A percentile compares a stretch with the other conserved stretches of the same genome.
These are phyloP conservation scores for Phortica okadai DNA, from an alignment of 2,888 invertebrate genomes.

Conservation along the genomic window DNA sequence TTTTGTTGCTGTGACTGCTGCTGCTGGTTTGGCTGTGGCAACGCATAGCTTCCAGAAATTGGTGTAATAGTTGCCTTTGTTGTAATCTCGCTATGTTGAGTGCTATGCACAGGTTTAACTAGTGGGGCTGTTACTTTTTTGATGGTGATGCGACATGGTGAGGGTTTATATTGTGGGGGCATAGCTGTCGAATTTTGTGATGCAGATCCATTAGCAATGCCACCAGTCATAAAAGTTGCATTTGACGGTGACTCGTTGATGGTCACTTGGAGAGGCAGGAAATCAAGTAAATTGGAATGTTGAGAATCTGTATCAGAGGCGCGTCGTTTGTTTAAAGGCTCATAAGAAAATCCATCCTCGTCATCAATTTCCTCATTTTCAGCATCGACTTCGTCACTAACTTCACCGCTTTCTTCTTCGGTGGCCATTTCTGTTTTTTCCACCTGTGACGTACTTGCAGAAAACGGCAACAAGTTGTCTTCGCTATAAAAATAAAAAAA, in stretches of 20 bases:
- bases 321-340: slow-evolving; percentile 53
- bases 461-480: slow-evolving; percentile 47
- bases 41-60: slow-evolving; percentile 47
- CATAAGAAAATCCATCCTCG: slow-evolving; percentile 44
- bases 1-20: slow-evolving; percentile 25
- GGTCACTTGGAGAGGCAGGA: slow-evolving; percentile 60
- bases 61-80: slow-evolving; percentile 66
- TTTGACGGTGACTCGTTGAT: slow-evolving; percentile 62
- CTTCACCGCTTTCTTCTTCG: slow-evolving; percentile 34
- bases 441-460: slow-evolving; percentile 1
- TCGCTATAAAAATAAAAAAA: slow-evolving; percentile 33
- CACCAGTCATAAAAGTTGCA: not conserved
- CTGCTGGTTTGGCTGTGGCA: slow-evolving; percentile 42
- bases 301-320: slow-evolving; percentile 63
- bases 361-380: slow-evolving; percentile 37
- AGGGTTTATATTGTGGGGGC: slow-evolving; percentile 34
- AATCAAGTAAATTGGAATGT: slow-evolving; percentile 63
- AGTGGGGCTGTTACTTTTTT: slow-evolving; percentile 60
- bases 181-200: not conserved
- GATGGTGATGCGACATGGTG: slow-evolving; percentile 64
- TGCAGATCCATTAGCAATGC: not conserved
- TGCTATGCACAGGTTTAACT: slow-evolving; percentile 11
- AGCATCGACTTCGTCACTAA: not conserved
- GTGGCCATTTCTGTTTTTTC: slow-evolving; percentile 28
- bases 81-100: slow-evolving; percentile 55